Conservation (phyloP, 2,888 invertebrate species). For the Cactoblastis cactorum region DNA sequence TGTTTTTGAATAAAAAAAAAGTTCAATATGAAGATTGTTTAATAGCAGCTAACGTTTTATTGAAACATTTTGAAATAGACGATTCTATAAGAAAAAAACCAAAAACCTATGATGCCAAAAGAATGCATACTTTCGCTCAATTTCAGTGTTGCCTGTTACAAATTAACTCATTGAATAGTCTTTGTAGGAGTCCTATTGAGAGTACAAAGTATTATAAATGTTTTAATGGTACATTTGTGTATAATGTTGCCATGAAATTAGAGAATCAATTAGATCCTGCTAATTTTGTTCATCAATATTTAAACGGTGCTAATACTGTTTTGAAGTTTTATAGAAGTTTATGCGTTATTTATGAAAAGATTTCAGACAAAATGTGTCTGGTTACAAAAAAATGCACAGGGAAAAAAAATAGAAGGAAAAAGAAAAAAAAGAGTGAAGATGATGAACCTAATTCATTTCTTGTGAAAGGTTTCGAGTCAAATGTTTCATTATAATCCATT, state of each 20-base stretch:
- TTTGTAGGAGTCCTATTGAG: slow-evolving; percentile 81
- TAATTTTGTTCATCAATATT: slow-evolving; percentile 72
- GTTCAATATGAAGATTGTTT: slow-evolving; percentile 80
- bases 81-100: slow-evolving; percentile 71
- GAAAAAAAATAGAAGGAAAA: slow-evolving; percentile 44
- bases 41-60: slow-evolving; percentile 76
- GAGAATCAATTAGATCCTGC: slow-evolving; percentile 76
- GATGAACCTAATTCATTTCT: slow-evolving; percentile 47
- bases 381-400: slow-evolving; percentile 37
- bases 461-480: slow-evolving; percentile 61
- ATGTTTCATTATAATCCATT: slow-evolving; percentile 8
- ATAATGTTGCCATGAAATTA: slow-evolving; percentile 84
- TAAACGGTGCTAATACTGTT: slow-evolving; percentile 56
- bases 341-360: slow-evolving; percentile 40
- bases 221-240: slow-evolving; percentile 87
- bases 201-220: slow-evolving; percentile 79
- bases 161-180: slow-evolving; percentile 80
- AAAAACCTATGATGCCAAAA: slow-evolving; percentile 75
- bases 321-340: slow-evolving; percentile 58
- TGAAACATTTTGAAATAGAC: slow-evolving; percentile 80
- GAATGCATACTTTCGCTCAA: slow-evolving; percentile 82
- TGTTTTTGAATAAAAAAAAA: slow-evolving; percentile 66
- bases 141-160: slow-evolving; percentile 82
- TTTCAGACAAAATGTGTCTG: slow-evolving; percentile 43
- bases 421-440: slow-evolving; percentile 34